Conservation (phyloP, 1,140 invertebrate species). For the Dreissena polymorpha region DNA sequence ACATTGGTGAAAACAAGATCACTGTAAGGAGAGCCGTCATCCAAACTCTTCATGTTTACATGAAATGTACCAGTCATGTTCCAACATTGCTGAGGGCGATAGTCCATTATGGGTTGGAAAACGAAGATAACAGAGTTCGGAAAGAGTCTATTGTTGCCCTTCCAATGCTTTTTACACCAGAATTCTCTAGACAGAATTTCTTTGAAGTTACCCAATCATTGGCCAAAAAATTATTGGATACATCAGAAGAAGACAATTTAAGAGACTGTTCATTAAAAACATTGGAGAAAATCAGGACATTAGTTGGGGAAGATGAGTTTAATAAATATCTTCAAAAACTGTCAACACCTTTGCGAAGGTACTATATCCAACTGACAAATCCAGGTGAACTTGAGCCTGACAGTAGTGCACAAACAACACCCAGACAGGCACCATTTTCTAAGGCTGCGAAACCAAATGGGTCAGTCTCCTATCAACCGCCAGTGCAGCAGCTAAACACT, state of each 20-base stretch:
- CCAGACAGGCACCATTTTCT: constrained; percentile 57
- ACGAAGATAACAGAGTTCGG: constrained; percentile 71
- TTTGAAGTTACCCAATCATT: constrained; percentile 75
- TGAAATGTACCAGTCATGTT: constrained; percentile 76
- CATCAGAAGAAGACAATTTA: constrained; percentile 73
- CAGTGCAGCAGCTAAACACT: constrained; percentile 36
- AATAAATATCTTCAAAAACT: constrained; percentile 73
- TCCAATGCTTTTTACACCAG: constrained; percentile 78
- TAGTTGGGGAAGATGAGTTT: constrained; percentile 76
- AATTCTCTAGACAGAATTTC: constrained; percentile 76
- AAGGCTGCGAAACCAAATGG: constrained; percentile 56
- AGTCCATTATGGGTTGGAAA: constrained; percentile 75
- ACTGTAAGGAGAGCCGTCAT: constrained; percentile 75
- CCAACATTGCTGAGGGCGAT: constrained; percentile 71
- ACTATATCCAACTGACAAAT: constrained; percentile 73
- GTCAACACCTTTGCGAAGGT: constrained; percentile 70
- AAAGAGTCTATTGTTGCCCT: constrained; percentile 76
- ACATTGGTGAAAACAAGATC: constrained; percentile 77
- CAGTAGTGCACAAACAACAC: constrained; percentile 4
- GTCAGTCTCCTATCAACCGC: constrained; percentile 36
- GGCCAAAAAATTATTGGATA: constrained; percentile 74
- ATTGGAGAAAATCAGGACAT: constrained; percentile 73
- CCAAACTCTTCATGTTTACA: constrained; percentile 77
- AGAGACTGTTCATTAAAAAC: constrained; percentile 73
- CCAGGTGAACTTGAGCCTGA: constrained; percentile 41